A percentile compares a stretch with the other conserved stretches of the same genome.
Conservation (phyloP, 2,888 invertebrate genomes). For the Merodon equestris region DNA sequence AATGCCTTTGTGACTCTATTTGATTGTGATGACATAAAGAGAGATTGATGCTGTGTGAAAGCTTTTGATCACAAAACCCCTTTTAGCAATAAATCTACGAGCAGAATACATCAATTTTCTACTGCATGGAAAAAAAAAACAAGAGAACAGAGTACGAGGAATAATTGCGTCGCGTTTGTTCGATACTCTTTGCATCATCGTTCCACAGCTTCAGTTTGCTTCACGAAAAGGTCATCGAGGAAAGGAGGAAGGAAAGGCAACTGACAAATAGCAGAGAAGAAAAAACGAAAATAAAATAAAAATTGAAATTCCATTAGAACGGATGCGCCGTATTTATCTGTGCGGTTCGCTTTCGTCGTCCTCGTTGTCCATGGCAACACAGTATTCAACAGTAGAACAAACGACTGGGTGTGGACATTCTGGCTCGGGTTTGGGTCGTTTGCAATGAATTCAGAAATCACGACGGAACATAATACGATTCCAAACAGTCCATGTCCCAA, state of each 20-base stretch:
- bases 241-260: conserved; percentile 49
- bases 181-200: not conserved
- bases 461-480: not conserved
- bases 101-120: conserved; percentile 5
- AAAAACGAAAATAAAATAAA: conserved; percentile 55
- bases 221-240: conserved; percentile 22
- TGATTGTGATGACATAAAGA: conserved; percentile 8
- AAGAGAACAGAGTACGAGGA: conserved; percentile 25
- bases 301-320: conserved; percentile 59
- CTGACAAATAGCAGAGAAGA: not conserved
- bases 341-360: conserved; percentile 46
- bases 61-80: conserved; percentile 60
- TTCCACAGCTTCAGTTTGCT: conserved; percentile 1
- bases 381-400: conserved; percentile 27
- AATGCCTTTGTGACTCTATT: no score
- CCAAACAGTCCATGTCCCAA: conserved; percentile 36
- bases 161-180: conserved; percentile 52
- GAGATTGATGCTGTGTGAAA: conserved; percentile 59
- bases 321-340: conserved; percentile 64
- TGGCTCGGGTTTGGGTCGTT: conserved; percentile 21
- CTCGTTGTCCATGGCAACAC: conserved; percentile 26
- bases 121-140: not conserved
- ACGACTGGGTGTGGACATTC: no score
- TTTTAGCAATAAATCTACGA: conserved; percentile 29
- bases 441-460: conserved; percentile 62